A percentile compares a stretch with the other conserved stretches of the same genome.
phyloP scores from a whole-genome alignment of 1,140 invertebrate genomes.

The Thaumatotibia leucotreta region DNA sequence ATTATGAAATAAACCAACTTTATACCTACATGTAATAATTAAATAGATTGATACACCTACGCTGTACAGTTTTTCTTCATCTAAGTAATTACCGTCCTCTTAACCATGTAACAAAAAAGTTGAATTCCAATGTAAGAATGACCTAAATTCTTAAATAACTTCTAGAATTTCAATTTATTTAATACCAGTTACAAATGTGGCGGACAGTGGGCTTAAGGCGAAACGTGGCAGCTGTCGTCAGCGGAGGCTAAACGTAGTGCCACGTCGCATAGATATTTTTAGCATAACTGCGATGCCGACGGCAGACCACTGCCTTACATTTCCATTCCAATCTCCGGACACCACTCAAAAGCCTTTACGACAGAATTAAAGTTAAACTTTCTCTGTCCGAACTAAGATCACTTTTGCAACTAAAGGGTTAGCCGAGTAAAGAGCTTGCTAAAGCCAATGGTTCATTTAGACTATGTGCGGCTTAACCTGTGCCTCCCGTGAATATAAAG shows the following conservation, averaged over 20 bases:
- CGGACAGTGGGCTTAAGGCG: neutral
- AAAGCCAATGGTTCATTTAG: neutral
- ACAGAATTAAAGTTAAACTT: neutral
- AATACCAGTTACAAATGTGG: neutral
- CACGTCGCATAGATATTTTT: neutral
- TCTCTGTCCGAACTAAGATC: neutral
- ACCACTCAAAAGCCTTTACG: neutral
- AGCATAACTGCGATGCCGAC: neutral
- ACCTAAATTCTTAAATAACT: too few species aligned
- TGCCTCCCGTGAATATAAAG: neutral
- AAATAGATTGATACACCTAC: too few species aligned
- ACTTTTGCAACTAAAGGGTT: neutral
- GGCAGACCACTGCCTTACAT: neutral
- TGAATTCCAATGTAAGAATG: too few species aligned
- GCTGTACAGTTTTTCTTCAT: too few species aligned
- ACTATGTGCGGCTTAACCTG: neutral
- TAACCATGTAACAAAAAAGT: too few species aligned
- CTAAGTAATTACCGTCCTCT: too few species aligned
- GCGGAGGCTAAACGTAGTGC: neutral
- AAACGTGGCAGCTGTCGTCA: conserved; percentile 3
- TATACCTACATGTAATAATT: too few species aligned
- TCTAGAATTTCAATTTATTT: too few species aligned
- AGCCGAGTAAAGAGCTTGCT: neutral
- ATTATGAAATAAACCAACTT: too few species aligned
- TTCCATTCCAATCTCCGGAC: neutral